These are phyloP conservation scores for Copsychus sechellarum DNA, from an alignment of 2,113 vertebrate genomes.

Conservation along the genomic window DNA sequence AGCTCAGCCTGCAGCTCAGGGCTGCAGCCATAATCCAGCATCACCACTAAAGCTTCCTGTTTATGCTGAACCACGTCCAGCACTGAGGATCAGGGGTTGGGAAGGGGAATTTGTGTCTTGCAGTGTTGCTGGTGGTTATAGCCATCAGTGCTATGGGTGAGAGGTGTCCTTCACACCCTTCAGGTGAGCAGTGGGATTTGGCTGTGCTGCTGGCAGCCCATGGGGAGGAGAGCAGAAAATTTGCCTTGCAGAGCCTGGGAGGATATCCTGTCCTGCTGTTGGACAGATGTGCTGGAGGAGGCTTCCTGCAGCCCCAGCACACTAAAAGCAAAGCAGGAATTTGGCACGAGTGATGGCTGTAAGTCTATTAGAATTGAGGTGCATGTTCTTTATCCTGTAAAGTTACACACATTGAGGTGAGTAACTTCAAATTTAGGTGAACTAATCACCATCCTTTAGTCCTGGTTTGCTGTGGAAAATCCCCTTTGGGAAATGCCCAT, in stretches of 20 bases:
- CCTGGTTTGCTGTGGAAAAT: background rate
- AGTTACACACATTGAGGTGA: background rate
- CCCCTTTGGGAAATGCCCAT: background rate
- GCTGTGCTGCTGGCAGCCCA: background rate
- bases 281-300: background rate
- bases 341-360: background rate
- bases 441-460: background rate
- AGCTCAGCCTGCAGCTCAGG: fast-evolving
- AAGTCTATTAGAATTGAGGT: background rate
- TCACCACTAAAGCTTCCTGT: background rate
- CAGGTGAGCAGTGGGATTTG: background rate
- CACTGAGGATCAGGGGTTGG: background rate
- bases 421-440: background rate
- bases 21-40: background rate
- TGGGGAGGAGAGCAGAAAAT: background rate
- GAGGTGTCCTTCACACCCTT: background rate
- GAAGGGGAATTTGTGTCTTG: background rate
- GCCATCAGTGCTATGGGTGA: background rate
- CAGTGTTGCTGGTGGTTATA: background rate
- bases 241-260: background rate
- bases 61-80: fast-evolving
- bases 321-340: background rate
- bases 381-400: fast-evolving
- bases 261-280: background rate
- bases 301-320: background rate